Evolutionary conservation across 1,140 invertebrate species (phyloP), one percentile per base, ranked within the genome.

Genomic region (Yoshiicerus persimilis): DNA sequence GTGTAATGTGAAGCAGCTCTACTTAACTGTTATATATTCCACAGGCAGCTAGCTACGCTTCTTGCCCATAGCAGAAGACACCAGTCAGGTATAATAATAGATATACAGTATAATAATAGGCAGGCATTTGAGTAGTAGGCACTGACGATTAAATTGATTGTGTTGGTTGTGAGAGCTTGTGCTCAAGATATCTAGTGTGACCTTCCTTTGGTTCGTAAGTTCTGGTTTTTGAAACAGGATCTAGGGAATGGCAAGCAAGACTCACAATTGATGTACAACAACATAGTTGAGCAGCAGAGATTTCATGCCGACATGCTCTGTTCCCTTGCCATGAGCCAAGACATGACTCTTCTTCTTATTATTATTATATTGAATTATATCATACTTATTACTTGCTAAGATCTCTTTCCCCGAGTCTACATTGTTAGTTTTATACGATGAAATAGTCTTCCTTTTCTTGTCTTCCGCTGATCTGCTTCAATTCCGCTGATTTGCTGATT

Each of bases 211-310:
- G 8, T 84, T 84, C 39, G 83, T 38, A 27, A 84, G 39, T 84
- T 84, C 83, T 84, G 41, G 38, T 56, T 47, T 56, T 84, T 56
- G 83, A 62, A 84, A 84, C 83, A 84, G 83, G 83, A 84, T 84
- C 83, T 56, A 47, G 83, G 41, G 83, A 80, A 80, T 80, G 34
- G 75, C 75, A 80, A 80, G 75, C 75, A 80, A 36, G 32, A 80
- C 75, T 70, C 64, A 30, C 25, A 64, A 27, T 25, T 25, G n/a
- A 41, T 41, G 39, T 41, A 16, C 8, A 56, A 56, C 20, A 47
- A 47, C 13, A n/a, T n/a, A n/a, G n/a, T n/a, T n/a, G 39, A 47
- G 66, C 27, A 70, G 25, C 23, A 30, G 25, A 32, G 8, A n/a
- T 38, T 80, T 80, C 75, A 80, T 80, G 75, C 75, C 75, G 75